Evolutionary conservation across 2,888 invertebrate genomes (phyloP).

Genomic region (Meghimatium bilineatum): DNA sequence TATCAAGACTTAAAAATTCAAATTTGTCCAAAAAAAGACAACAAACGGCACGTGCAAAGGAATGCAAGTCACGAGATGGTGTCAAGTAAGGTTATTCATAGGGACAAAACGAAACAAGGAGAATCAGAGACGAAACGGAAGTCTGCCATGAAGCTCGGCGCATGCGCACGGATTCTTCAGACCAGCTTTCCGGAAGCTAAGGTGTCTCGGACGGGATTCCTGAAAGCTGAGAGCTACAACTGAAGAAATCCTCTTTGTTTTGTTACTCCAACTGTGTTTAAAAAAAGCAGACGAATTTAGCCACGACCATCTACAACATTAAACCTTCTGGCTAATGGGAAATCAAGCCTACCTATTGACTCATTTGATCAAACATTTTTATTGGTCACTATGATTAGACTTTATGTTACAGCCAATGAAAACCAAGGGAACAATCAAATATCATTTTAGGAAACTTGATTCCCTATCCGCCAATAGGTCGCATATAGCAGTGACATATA

Average conservation of each 20-base stretch:
- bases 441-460: too few relatives aligned
- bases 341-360: too few relatives aligned
- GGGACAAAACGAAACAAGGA: slow-evolving; percentile 22
- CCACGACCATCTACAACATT: too few relatives aligned
- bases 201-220: not conserved
- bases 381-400: too few relatives aligned
- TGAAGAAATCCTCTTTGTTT: not conserved
- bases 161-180: slow-evolving; percentile 19
- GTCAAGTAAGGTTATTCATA: not conserved
- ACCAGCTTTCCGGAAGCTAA: not conserved
- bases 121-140: slow-evolving; percentile 1
- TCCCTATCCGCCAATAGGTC: too few relatives aligned
- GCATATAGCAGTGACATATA: too few relatives aligned
- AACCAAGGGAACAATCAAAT: too few relatives aligned
- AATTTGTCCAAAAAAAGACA: too few relatives aligned
- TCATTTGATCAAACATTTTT: too few relatives aligned
- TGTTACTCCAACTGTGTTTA: not conserved
- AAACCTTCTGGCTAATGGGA: too few relatives aligned
- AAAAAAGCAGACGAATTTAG: not conserved
- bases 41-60: not conserved
- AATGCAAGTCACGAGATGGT: not conserved
- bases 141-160: not conserved
- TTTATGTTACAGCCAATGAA: too few relatives aligned
- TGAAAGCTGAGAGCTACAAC: not conserved
- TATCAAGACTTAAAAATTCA: not conserved